A percentile compares a stretch with the other conserved stretches of the same genome.
These are phyloP conservation scores for Junco hyemalis DNA, from an alignment of 2,113 vertebrate genomes.

Conservation along the genomic window DNA sequence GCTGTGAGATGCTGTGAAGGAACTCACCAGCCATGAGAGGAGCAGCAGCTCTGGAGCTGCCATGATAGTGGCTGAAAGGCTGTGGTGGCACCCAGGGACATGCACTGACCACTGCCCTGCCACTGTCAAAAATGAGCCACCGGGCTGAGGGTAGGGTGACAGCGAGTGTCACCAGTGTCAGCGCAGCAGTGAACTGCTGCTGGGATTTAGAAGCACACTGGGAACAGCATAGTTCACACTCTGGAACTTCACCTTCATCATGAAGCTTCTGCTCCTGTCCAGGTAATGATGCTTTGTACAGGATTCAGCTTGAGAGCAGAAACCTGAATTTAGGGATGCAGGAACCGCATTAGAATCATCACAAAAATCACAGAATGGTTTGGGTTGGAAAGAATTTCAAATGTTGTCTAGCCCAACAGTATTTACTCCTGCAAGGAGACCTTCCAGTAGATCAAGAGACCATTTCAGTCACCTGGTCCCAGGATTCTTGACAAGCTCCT, in stretches of 20 bases:
- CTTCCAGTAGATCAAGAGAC: neutral
- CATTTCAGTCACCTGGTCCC: neutral
- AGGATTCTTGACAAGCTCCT: neutral
- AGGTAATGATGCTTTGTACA: neutral
- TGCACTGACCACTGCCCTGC: rapidly evolving
- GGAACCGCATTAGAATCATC: neutral
- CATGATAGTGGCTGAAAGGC: rapidly evolving
- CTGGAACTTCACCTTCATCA: neutral
- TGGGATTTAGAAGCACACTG: neutral
- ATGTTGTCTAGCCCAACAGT: neutral
- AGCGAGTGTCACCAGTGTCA: rapidly evolving
- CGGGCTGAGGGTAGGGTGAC: rapidly evolving
- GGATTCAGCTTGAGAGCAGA: neutral
- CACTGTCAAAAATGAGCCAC: neutral
- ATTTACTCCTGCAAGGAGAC: neutral
- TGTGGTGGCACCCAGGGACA: neutral
- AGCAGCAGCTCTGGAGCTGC: neutral
- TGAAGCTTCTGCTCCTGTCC: neutral
- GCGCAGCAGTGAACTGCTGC: rapidly evolving
- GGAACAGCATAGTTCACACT: neutral
- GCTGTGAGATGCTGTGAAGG: neutral
- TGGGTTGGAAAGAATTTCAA: neutral
- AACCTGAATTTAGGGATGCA: neutral
- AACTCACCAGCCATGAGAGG: neutral
- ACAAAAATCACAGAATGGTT: neutral